Evolutionary conservation across 2,888 invertebrate genomes (phyloP), one percentile per base, ranked within the genome.

Genomic region (Luffia ferchaultella): DNA sequence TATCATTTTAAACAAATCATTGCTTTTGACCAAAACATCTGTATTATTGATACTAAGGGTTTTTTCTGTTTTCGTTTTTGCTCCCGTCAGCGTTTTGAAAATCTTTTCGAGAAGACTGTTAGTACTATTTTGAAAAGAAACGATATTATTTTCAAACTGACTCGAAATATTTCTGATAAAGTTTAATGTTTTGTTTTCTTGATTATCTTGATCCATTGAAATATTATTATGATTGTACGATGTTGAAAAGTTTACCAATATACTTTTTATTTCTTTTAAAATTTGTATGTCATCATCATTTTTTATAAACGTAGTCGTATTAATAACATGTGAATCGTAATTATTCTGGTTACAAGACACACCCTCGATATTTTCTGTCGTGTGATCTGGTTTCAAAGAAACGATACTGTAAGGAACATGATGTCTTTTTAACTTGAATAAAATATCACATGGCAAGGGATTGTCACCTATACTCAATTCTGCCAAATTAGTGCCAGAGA

Each of bases 401-500:
- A 75, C 60, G 55, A 67, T 64, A n/a, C n/a, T n/a, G n/a, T n/a
- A n/a, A n/a, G n/a, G n/a, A n/a, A n/a, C n/a, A 51, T 7, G 2
- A 19, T 20, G 41, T 40, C 44, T 50, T 61, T 62, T 60, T 0
- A 73, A 58, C 50, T 62, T 66, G 0, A 67, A 61, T 42, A 77
- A 53, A 41, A 60, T 46, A 43, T 65, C 62, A 52, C 77, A 77
- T 1, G 75, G 59, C 46, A 78, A 54, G n/a, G 70, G 75, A 60
- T 78, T 78, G 19, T 64, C 67, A 2, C 77, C 76, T 47, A 78
- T 73, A 54, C 77, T 78, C 7, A 78, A 60, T 42, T 52, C 61
- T 9, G 51, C 50, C 44, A 76, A 57, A 54, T 55, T 58, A 0
- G 65, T 66, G 0, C 65, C 61, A 5, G 48, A 18, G 55, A 76